These are phyloP conservation scores for Choristoneura rosaceana DNA, from an alignment of 2,888 invertebrate genomes.

Conservation along the genomic window DNA sequence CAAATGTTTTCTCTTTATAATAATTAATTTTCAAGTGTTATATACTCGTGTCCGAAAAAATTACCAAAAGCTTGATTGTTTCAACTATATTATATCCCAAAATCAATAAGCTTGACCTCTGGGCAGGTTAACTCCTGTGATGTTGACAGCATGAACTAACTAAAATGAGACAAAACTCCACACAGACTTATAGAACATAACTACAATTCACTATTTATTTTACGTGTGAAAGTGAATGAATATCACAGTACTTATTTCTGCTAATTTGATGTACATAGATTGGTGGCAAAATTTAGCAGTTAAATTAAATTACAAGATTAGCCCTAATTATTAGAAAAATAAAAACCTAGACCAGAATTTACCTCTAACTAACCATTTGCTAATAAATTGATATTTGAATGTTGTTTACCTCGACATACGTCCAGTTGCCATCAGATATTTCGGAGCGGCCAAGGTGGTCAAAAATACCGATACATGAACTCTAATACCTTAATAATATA, in stretches of 20 bases:
- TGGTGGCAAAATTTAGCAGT: conserved; percentile 45
- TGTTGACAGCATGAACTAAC: conserved; percentile 56
- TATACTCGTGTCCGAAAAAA: background rate
- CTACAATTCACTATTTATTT: conserved; percentile 52
- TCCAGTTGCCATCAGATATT: background rate
- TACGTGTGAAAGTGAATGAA: conserved; percentile 71
- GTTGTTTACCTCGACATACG: conserved; percentile 26
- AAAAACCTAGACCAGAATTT: conserved; percentile 68
- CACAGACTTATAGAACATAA: conserved; percentile 60
- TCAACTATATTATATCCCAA: background rate
- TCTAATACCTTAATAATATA: too few relatives aligned
- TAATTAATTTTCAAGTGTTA: too few relatives aligned
- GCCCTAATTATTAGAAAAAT: conserved; percentile 61
- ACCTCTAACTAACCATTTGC: conserved; percentile 65
- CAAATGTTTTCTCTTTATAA: too few relatives aligned
- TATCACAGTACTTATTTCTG: conserved; percentile 78
- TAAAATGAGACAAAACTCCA: conserved; percentile 57
- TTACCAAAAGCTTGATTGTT: background rate
- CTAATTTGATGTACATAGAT: conserved; percentile 63
- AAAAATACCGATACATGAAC: too few relatives aligned
- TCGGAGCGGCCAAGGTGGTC: too few relatives aligned
- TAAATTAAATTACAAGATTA: conserved; percentile 45
- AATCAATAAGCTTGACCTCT: conserved; percentile 6
- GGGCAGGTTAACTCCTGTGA: conserved; percentile 7
- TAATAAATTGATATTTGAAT: conserved; percentile 45